Percentiles rank a stretch among this genome's conserved stretches.
phyloP scores from a whole-genome alignment of 2,113 vertebrate genomes.

The Amphiprion ocellaris region DNA sequence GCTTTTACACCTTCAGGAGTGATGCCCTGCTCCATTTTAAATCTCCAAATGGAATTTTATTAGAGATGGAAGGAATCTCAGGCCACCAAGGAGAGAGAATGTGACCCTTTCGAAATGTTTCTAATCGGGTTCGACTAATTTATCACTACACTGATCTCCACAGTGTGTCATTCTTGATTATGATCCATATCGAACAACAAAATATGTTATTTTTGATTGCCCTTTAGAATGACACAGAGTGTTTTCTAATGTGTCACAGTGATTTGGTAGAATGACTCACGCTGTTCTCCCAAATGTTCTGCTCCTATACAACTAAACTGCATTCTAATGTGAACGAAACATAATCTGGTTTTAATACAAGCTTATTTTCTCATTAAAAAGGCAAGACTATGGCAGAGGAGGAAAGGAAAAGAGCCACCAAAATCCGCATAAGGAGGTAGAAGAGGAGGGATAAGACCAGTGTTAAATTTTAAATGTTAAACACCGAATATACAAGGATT shows the following conservation, averaged over 20 bases:
- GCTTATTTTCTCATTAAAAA: too few relatives aligned
- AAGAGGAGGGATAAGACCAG: too few relatives aligned
- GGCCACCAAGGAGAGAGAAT: neutral
- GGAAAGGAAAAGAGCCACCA: too few relatives aligned
- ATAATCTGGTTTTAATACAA: too few relatives aligned
- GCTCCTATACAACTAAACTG: too few relatives aligned
- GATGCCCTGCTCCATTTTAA: conserved; percentile 40
- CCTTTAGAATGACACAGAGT: neutral
- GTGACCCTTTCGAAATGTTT: neutral
- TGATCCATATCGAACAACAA: neutral
- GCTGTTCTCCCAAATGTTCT: neutral
- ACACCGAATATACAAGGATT: too few relatives aligned
- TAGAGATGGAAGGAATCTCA: neutral
- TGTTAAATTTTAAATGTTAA: too few relatives aligned
- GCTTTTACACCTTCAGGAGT: conserved; percentile 72
- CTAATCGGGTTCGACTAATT: neutral
- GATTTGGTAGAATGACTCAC: neutral
- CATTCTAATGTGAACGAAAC: too few relatives aligned
- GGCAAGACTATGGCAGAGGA: too few relatives aligned
- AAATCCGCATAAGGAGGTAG: too few relatives aligned
- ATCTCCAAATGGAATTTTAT: conserved; percentile 28
- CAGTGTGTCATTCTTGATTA: neutral
- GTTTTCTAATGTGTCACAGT: too few relatives aligned
- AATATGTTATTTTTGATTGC: neutral
- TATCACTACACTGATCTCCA: neutral